Evolutionary conservation across 1,140 invertebrate species (phyloP).

Genomic region (Listronotus bonariensis): DNA sequence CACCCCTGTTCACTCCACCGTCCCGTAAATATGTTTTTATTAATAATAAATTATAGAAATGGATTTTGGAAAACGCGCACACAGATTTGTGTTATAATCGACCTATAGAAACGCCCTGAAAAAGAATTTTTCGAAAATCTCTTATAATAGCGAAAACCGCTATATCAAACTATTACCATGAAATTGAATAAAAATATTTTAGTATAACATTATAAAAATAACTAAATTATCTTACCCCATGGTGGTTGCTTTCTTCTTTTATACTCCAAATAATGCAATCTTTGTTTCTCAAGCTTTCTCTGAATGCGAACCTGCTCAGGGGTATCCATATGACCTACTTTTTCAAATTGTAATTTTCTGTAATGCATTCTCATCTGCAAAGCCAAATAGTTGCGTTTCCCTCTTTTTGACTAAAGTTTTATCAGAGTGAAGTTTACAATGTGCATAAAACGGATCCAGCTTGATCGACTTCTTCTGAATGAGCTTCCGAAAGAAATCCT

Average conservation of each 20-base stretch:
- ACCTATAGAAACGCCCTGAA: too few relatives aligned
- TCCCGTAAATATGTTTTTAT: too few relatives aligned
- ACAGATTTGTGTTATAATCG: too few relatives aligned
- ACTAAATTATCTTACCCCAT: conserved; percentile 72
- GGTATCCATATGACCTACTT: conserved; percentile 61
- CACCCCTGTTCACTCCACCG: too few relatives aligned
- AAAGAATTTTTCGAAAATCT: too few relatives aligned
- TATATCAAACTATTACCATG: too few relatives aligned
- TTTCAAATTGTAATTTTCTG: conserved; percentile 62
- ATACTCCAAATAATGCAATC: conserved; percentile 73
- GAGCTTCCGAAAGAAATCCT: conserved; percentile 90
- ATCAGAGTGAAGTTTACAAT: conserved; percentile 91
- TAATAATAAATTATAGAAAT: too few relatives aligned
- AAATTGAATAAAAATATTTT: too few relatives aligned
- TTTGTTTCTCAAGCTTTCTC: conserved; percentile 76
- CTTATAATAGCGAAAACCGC: too few relatives aligned
- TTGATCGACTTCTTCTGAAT: conserved; percentile 90
- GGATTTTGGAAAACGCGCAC: too few relatives aligned
- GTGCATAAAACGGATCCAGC: conserved; percentile 97
- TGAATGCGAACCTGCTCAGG: conserved; percentile 76
- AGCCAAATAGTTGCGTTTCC: conserved; percentile 85
- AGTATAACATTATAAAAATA: too few relatives aligned
- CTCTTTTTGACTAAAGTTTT: conserved; percentile 77
- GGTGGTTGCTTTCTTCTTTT: conserved; percentile 78
- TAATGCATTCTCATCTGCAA: conserved; percentile 81